These are phyloP conservation scores for Zeuzera pyrina DNA, from an alignment of 2,888 invertebrate genomes.

Conservation along the genomic window DNA sequence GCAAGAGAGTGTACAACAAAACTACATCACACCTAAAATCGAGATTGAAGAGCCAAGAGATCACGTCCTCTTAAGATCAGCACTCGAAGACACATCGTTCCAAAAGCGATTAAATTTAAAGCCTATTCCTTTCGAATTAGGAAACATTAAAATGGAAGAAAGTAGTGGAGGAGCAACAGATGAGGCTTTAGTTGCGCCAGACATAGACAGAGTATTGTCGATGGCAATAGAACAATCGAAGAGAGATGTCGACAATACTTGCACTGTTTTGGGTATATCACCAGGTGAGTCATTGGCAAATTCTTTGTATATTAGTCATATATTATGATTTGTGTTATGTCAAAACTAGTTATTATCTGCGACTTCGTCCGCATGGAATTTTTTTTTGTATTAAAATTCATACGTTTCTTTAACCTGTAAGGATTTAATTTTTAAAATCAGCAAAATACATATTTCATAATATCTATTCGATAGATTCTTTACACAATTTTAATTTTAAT, in stretches of 20 bases:
- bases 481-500: no score
- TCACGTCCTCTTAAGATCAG: slow-evolving; percentile 85
- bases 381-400: no score
- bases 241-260: slow-evolving; percentile 88
- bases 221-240: slow-evolving; percentile 90
- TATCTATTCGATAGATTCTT: no score
- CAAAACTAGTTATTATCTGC: neutral
- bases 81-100: slow-evolving; percentile 87
- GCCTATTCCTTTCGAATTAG: slow-evolving; percentile 80
- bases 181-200: slow-evolving; percentile 77
- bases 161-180: slow-evolving; percentile 70
- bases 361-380: neutral
- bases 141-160: slow-evolving; percentile 78
- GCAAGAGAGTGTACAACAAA: slow-evolving; percentile 59
- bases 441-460: no score
- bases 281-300: slow-evolving; percentile 77
- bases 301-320: slow-evolving; percentile 18
- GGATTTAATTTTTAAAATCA: no score
- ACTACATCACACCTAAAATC: slow-evolving; percentile 66
- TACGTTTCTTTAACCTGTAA: no score
- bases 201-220: slow-evolving; percentile 86
- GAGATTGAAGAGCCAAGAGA: slow-evolving; percentile 75
- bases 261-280: slow-evolving; percentile 88
- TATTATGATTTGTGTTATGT: neutral
- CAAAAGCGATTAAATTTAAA: slow-evolving; percentile 87